A percentile compares a stretch with the other conserved stretches of the same genome.
These are phyloP conservation scores for Morone saxatilis DNA, from an alignment of 2,113 vertebrate genomes.

Conservation along the genomic window DNA sequence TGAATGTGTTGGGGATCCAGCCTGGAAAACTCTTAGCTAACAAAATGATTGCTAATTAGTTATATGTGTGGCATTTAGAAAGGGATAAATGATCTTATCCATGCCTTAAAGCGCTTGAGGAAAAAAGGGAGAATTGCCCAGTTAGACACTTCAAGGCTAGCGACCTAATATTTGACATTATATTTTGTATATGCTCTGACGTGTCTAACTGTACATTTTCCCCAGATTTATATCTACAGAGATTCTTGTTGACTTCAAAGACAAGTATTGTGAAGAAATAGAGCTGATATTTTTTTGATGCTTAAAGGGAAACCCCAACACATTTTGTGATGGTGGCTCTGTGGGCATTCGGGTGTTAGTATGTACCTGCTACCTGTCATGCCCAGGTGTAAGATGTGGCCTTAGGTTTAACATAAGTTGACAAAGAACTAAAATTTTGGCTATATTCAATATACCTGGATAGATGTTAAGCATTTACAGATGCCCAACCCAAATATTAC, in stretches of 20 bases:
- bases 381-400: constrained; percentile 56
- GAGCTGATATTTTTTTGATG: constrained; percentile 43
- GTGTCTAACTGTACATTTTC: background rate
- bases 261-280: background rate
- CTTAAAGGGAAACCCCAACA: constrained; percentile 51
- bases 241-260: background rate
- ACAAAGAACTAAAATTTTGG: background rate
- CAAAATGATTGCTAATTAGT: background rate
- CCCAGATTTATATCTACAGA: background rate
- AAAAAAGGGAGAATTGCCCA: background rate
- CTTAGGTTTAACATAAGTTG: constrained; percentile 52
- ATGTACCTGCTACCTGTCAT: background rate
- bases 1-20: constrained; percentile 16
- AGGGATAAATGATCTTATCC: background rate
- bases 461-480: background rate
- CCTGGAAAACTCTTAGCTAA: background rate
- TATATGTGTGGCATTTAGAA: constrained; percentile 4
- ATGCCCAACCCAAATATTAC: constrained; percentile 26
- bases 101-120: constrained; percentile 55
- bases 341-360: constrained; percentile 2
- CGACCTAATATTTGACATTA: background rate
- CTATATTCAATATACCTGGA: constrained; percentile 3
- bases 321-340: constrained; percentile 4
- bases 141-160: constrained; percentile 5
- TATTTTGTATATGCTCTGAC: constrained; percentile 37